These are phyloP conservation scores for Oreamnos americanus DNA, from an alignment of 2,113 vertebrate genomes.

Conservation along the genomic window DNA sequence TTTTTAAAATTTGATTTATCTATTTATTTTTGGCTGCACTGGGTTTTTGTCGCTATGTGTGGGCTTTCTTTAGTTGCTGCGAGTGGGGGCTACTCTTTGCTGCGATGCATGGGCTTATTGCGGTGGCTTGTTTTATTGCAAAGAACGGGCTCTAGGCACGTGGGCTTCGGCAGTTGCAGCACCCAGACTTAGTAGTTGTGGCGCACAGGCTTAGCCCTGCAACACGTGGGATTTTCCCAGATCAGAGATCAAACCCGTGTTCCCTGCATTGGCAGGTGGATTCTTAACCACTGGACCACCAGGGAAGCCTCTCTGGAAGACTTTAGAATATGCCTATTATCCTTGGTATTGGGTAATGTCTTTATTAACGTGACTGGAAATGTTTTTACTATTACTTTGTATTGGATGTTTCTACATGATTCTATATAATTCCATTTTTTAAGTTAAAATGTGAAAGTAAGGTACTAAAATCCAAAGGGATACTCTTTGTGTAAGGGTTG, in stretches of 20 bases:
- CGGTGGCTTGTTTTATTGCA: background rate
- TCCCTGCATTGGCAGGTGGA: background rate
- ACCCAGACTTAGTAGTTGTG: background rate
- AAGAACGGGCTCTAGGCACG: fast-evolving
- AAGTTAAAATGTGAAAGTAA: background rate
- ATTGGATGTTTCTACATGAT: background rate
- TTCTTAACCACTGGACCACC: background rate
- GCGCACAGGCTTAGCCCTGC: fast-evolving
- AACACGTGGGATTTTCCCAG: background rate
- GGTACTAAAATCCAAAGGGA: background rate
- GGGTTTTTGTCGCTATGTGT: background rate
- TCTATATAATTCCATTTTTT: background rate
- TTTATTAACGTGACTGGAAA: background rate
- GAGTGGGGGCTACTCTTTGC: background rate
- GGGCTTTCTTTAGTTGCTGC: background rate
- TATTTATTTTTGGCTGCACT: background rate
- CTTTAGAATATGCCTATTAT: background rate
- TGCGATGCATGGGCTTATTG: background rate
- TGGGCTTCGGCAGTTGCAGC: background rate
- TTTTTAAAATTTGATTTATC: background rate
- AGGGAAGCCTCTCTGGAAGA: background rate
- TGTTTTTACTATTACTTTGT: background rate
- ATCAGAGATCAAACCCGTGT: background rate
- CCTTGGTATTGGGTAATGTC: background rate
- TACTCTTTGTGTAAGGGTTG: background rate